A percentile compares a stretch with the other conserved stretches of the same genome.
phyloP scores from a whole-genome alignment of 2,797 vertebrate genomes.

The Anableps anableps region DNA sequence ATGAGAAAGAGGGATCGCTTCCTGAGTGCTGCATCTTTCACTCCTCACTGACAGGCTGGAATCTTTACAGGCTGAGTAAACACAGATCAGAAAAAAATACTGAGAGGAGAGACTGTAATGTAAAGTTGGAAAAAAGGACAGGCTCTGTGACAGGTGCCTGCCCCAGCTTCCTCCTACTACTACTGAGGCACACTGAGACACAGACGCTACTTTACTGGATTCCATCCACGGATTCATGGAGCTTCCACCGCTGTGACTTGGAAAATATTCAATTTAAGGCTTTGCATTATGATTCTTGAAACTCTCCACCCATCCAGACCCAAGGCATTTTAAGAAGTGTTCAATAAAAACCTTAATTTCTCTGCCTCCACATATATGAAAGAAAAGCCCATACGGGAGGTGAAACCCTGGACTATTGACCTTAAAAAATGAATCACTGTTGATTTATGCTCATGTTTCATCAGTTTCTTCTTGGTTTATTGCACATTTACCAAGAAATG shows the following conservation, averaged over 20 bases:
- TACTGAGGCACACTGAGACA: background rate
- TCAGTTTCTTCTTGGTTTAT: too few species aligned
- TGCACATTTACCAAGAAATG: too few species aligned
- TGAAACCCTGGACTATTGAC: background rate
- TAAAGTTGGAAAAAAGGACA: background rate
- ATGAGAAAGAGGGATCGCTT: constrained; percentile 1
- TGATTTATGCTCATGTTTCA: background rate
- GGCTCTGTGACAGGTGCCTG: constrained; percentile 6
- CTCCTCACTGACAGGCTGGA: background rate
- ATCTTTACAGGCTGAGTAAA: background rate
- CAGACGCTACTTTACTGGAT: background rate
- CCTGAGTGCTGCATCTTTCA: background rate
- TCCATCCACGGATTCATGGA: background rate
- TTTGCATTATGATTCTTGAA: background rate
- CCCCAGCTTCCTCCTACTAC: background rate
- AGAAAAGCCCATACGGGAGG: background rate
- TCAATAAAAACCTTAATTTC: background rate
- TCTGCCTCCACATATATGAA: background rate
- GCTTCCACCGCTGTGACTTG: background rate
- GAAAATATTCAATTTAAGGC: background rate
- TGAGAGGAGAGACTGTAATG: background rate
- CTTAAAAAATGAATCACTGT: background rate
- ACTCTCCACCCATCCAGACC: background rate
- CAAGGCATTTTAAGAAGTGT: background rate
- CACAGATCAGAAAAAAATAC: constrained; percentile 4